Percentiles rank a stretch among this genome's conserved stretches.
These are phyloP conservation scores for Sebastes diploproa DNA, from an alignment of 2,797 vertebrate species.

Conservation along the genomic window DNA sequence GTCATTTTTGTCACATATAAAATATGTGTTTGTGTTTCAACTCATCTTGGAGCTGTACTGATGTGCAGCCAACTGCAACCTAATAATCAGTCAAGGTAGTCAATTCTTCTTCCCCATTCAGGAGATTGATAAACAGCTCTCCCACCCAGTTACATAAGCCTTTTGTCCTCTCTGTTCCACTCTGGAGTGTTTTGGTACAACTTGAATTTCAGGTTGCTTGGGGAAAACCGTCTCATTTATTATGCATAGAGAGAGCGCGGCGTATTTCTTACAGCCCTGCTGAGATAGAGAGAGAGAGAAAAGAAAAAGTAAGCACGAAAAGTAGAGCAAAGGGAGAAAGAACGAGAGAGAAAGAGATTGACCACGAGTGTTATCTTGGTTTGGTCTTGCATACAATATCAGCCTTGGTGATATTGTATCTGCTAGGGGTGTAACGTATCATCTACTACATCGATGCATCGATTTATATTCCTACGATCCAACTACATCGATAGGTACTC, in stretches of 20 bases:
- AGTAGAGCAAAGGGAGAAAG: conserved; percentile 4
- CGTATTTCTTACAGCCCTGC: conserved; percentile 8
- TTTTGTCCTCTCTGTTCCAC: conserved; percentile 12
- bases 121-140: conserved; percentile 21
- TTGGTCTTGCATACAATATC: not conserved
- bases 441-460: no score
- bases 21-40: not conserved
- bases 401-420: not conserved
- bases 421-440: not conserved
- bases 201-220: conserved; percentile 45
- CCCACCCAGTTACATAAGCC: conserved; percentile 31
- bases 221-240: conserved; percentile 59
- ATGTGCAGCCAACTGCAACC: not conserved
- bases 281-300: conserved; percentile 10
- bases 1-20: not conserved
- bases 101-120: not conserved
- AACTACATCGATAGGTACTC: no score
- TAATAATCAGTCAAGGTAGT: not conserved
- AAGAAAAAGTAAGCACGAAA: not conserved
- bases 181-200: conserved; percentile 45
- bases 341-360: not conserved
- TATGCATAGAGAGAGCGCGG: conserved; percentile 48
- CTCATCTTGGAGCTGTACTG: not conserved
- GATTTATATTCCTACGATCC: no score
- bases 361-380: not conserved